phyloP scores from a whole-genome alignment of 2,113 vertebrate genomes.

The Chloroceryle aenea region DNA sequence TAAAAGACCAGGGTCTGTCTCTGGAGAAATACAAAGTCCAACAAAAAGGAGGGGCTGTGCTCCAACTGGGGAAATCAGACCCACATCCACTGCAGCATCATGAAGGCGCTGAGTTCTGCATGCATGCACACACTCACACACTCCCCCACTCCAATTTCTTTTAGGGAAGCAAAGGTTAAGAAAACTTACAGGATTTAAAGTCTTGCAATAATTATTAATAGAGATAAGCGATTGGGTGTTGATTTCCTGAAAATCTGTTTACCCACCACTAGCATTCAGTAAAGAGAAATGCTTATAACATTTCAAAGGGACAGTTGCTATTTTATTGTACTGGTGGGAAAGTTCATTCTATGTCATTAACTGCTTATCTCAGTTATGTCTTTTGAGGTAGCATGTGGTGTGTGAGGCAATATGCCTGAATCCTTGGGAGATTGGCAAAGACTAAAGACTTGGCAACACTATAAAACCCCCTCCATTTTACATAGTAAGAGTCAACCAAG shows the following conservation, averaged over 20 bases:
- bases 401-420: background rate
- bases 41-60: background rate
- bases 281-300: background rate
- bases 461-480: background rate
- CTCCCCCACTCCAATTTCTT: background rate
- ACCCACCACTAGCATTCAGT: background rate
- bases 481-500: background rate
- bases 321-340: background rate
- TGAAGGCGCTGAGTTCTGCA: background rate
- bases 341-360: background rate
- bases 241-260: background rate
- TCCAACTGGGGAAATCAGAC: background rate
- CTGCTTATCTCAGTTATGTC: background rate
- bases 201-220: background rate
- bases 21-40: background rate
- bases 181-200: background rate
- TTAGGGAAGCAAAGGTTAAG: background rate
- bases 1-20: background rate
- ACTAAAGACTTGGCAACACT: background rate
- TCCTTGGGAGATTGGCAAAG: background rate
- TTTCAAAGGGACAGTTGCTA: background rate
- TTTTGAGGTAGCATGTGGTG: background rate
- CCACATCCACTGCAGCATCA: background rate
- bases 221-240: background rate
- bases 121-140: too few relatives aligned